Percentiles rank a stretch among this genome's conserved stretches.
phyloP scores from a whole-genome alignment of 2,888 invertebrate species.

The Crossocerus cetratus region DNA sequence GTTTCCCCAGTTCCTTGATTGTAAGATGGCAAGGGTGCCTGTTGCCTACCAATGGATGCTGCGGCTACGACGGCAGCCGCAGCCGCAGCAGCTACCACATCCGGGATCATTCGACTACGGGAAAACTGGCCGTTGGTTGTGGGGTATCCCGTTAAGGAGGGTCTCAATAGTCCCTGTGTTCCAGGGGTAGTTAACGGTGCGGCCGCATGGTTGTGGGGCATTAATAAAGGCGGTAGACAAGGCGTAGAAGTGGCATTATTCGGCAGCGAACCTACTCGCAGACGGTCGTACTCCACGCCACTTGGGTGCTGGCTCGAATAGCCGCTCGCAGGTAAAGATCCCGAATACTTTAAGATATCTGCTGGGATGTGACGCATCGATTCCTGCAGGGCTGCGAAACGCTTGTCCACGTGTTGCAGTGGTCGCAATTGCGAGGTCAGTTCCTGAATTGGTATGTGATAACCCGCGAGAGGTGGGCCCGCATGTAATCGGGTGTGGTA shows the following conservation, averaged over 20 bases:
- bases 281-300: slow-evolving; percentile 35
- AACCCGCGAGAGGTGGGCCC: slow-evolving; percentile 30
- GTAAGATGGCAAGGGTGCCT: slow-evolving; percentile 33
- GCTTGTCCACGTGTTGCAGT: slow-evolving; percentile 46
- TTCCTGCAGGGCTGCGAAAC: slow-evolving; percentile 34
- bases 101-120: slow-evolving; percentile 53
- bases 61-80: slow-evolving; percentile 59
- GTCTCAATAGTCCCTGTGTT: slow-evolving; percentile 30
- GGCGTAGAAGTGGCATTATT: slow-evolving; percentile 10
- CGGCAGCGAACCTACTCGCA: slow-evolving; percentile 17
- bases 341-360: slow-evolving; percentile 42
- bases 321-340: slow-evolving; percentile 8
- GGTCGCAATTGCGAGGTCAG: slow-evolving; percentile 33
- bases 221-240: slow-evolving; percentile 32
- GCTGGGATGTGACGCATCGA: slow-evolving; percentile 29
- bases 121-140: slow-evolving; percentile 35
- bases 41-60: slow-evolving; percentile 52
- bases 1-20: slow-evolving; percentile 20
- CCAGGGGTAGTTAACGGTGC: slow-evolving; percentile 18
- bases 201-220: background rate
- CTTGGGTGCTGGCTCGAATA: slow-evolving; percentile 29
- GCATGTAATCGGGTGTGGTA: slow-evolving; percentile 51
- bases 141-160: slow-evolving; percentile 23
- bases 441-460: slow-evolving; percentile 47
- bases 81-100: slow-evolving; percentile 60